Conservation (phyloP, 1,140 invertebrate genomes). For the Musca domestica region DNA sequence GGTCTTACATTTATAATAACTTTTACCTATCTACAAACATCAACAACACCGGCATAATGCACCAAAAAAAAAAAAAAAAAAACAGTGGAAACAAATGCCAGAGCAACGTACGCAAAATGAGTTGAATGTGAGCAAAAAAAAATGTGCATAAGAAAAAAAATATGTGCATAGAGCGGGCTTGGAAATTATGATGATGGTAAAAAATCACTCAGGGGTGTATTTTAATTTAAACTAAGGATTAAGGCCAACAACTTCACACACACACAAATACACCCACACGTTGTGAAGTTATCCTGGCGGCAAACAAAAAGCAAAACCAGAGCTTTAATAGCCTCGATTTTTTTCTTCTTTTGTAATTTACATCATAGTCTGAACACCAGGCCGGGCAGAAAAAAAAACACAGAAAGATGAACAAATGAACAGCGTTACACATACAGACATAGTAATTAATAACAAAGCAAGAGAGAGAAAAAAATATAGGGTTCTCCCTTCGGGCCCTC, state of each 20-base stretch:
- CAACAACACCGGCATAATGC: too few species aligned
- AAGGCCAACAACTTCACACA: too few species aligned
- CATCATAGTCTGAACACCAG: too few species aligned
- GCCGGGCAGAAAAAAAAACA: background rate
- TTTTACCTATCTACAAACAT: too few species aligned
- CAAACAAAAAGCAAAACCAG: constrained; percentile 1
- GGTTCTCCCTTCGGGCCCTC: background rate
- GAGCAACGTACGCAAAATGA: constrained; percentile 19
- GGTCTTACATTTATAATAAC: too few species aligned
- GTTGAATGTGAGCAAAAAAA: background rate
- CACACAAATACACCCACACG: background rate
- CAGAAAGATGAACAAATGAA: background rate
- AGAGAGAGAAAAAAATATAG: background rate
- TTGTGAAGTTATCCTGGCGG: background rate
- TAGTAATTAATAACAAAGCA: constrained; percentile 17
- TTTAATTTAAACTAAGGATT: constrained; percentile 22
- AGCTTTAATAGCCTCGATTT: too few species aligned
- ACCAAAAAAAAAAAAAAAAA: too few species aligned
- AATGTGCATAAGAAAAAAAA: background rate
- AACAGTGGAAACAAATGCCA: too few species aligned
- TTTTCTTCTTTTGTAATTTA: too few species aligned
- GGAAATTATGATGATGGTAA: constrained; percentile 14
- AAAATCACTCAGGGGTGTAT: constrained; percentile 18
- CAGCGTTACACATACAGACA: background rate
- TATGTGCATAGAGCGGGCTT: too few species aligned